phyloP scores from a whole-genome alignment of 2,113 vertebrate species.

The Antigone vipio region DNA sequence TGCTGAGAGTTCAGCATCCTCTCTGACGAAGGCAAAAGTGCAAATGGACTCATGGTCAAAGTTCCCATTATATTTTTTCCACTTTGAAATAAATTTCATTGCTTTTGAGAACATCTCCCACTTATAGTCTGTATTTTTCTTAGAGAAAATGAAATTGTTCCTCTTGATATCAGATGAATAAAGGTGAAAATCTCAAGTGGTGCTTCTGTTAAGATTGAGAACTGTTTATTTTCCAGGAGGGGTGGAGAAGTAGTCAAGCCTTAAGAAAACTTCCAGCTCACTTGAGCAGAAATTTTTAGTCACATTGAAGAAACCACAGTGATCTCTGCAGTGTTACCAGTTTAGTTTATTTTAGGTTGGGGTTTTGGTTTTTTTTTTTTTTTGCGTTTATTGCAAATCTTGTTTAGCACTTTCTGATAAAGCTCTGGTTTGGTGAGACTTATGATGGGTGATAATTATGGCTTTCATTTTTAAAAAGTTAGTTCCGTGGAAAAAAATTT shows the following conservation, averaged over 20 bases:
- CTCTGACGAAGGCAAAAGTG: neutral
- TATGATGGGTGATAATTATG: neutral
- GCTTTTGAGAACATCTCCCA: neutral
- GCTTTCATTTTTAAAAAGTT: neutral
- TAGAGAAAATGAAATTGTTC: neutral
- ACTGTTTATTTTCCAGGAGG: neutral
- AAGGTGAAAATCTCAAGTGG: neutral
- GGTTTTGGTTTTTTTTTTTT: too few species aligned
- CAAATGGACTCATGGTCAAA: neutral
- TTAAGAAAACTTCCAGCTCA: neutral
- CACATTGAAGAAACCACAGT: neutral
- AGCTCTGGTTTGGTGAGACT: neutral
- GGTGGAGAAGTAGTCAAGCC: neutral
- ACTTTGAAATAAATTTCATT: neutral
- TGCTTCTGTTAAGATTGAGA: neutral
- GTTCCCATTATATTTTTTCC: neutral
- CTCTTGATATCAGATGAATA: neutral
- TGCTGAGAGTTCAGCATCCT: neutral
- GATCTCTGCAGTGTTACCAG: neutral
- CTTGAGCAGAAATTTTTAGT: neutral
- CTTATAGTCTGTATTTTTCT: neutral
- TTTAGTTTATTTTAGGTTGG: neutral
- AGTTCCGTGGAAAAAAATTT: neutral
- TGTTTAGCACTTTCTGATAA: neutral
- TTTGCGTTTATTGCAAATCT: neutral